Evolutionary conservation across 2,888 invertebrate species (phyloP), one percentile per base, ranked within the genome.

Genomic region (Cheilosia impressa): DNA sequence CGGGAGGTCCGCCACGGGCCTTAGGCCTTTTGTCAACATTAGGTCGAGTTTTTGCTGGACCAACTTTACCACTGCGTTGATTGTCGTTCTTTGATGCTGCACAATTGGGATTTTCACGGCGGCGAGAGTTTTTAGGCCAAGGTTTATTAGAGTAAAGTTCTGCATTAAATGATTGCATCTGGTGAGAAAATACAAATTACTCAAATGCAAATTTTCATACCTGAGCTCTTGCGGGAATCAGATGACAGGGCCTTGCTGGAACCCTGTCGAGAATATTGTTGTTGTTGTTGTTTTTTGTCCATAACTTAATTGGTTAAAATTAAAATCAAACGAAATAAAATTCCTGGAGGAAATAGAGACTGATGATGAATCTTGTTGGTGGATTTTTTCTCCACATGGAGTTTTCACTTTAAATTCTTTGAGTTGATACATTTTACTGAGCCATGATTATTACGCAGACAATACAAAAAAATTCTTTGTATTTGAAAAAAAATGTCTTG

Each of bases 201-300:
- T 34, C 3, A 31, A 75, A 52, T 43, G 17, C 38, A 60, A 71
- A 38, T 76, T 73, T 55, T 91, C 93, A 91, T 91, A 96, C 96
- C 96, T 94, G 95, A 94, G 91, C 91, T 93, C 92, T 96, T 96
- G 91, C 96, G 96, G 90, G 94, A 93, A 93, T 97, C 96, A 96
- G 94, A 93, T 93, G 94, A 93, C 88, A 93, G 92, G 91, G 94
- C 95, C 94, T 95, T 96, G 93, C 95, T 93, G 92, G 95, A 94
- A 93, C 94, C 93, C 93, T 95, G 95, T 92, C 94, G 93, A 91
- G 94, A 93, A 93, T 95, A 95, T 93, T 93, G 94, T 91, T 94
- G 94, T 92, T 94, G 93, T 93, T 96, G 94, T 92, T 94, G 93
- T 93, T 96, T 96, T 93, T 96, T 96, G 93, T 96, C 96, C 96